Conservation (phyloP, 2,113 vertebrate genomes). For the Cryptomyrus ogoouensis region DNA sequence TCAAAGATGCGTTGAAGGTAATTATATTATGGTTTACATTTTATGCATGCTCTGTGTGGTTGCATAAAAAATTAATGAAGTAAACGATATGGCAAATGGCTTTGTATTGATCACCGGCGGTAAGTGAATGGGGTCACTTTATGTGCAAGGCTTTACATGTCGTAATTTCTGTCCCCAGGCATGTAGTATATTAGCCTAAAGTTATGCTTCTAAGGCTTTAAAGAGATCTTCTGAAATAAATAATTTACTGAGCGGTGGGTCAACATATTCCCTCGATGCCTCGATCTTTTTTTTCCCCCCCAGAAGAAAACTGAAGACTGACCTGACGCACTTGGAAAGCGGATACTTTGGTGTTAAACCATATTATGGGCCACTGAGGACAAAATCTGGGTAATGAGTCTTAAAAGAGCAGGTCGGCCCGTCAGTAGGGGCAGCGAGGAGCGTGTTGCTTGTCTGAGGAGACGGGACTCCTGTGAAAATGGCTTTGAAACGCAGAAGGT, state of each 20-base stretch:
- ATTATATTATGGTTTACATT: constrained; percentile 7
- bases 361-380: not conserved
- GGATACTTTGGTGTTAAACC: not conserved
- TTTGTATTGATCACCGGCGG: not conserved
- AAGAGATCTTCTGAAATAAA: not conserved
- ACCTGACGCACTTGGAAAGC: not conserved
- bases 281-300: too few species aligned
- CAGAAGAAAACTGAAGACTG: not conserved
- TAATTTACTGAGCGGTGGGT: not conserved
- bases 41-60: not conserved
- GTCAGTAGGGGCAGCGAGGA: not conserved
- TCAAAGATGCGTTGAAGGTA: not conserved
- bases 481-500: not conserved
- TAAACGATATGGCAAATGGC: not conserved
- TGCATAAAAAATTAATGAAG: constrained; percentile 3
- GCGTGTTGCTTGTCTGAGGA: not conserved
- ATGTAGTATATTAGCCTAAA: not conserved
- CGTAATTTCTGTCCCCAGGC: not conserved
- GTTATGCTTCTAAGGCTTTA: not conserved
- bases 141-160: not conserved
- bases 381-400: not conserved
- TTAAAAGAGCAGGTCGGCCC: not conserved
- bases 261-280: not conserved
- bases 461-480: not conserved
- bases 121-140: not conserved